Evolutionary conservation across 2,113 vertebrate species (phyloP), one percentile per base, ranked within the genome.

Genomic region (Pteronura brasiliensis): DNA sequence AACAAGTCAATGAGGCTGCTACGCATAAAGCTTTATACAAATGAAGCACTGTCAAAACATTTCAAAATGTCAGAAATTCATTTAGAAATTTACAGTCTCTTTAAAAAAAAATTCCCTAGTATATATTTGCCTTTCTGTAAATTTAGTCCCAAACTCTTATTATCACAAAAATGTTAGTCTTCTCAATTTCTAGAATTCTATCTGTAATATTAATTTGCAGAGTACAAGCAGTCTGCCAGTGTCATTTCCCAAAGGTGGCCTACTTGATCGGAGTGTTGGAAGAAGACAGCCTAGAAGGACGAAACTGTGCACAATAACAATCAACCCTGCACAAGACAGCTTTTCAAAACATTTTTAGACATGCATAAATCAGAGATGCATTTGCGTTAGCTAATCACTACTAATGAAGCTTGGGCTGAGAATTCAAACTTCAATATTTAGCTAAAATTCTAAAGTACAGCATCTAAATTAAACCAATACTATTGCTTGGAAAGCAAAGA

Each of bases 21-120:
- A 93, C 42, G 67, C 55, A 80, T 59, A 84, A 88, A 85, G 21
- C 77, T 97, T 89, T 96, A 91, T 79, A 97, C 34, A 98, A 98
- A 97, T 87, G 34, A 92, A 2, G 3, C 42, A 74, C 29, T 95
- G 95, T 12, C 72, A 83, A 96, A 98, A 94, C 27, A 96, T 74
- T 97, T 98, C 49, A 47, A 98, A 97, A 90, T 52, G 94, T 98
- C 95, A 97, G 94, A 97, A 98, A 97, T 89, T 71, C 20, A 63
- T 80, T 97, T 49, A 93, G 76, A 89, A 95, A 93, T n/a, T 63
- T 98, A 31, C 49, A 94, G 88, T 92, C 47, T 52, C 47, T 55
- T 69, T 69, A 65, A 63, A 20, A 95, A 95, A 82, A 82, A 61
- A 92, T 2, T 69, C 59, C 59, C 39, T 80, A 25, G 36, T 27